These are phyloP conservation scores for Stigmatopora nigra DNA, from an alignment of 2,113 vertebrate genomes.

Conservation along the genomic window DNA sequence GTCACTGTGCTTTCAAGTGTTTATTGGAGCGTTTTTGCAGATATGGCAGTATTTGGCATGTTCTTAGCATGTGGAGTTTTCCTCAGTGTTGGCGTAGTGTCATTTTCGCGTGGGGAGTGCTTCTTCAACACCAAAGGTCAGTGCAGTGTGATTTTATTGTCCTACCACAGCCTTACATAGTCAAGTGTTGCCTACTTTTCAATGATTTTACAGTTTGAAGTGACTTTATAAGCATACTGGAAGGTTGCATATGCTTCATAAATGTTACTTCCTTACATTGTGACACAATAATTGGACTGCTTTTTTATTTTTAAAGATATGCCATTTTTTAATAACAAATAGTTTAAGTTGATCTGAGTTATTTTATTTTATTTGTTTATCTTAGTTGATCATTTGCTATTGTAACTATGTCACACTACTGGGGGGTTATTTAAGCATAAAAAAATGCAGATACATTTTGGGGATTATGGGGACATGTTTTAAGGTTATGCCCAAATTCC, in stretches of 20 bases:
- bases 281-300: not conserved
- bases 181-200: not conserved
- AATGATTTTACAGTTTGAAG: not conserved
- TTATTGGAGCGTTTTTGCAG: slow-evolving; percentile 9
- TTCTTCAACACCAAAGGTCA: slow-evolving; percentile 72
- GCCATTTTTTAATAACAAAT: too few species aligned
- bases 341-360: too few species aligned
- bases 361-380: too few species aligned
- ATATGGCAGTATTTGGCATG: slow-evolving; percentile 32
- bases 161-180: not conserved
- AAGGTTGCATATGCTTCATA: not conserved
- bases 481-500: too few species aligned
- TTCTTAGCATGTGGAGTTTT: slow-evolving; percentile 46
- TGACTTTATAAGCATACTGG: not conserved
- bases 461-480: too few species aligned
- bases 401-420: too few species aligned
- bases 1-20: not conserved
- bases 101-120: slow-evolving; percentile 63
- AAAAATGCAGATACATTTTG: too few species aligned
- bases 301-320: too few species aligned
- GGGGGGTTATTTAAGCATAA: too few species aligned
- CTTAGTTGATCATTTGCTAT: too few species aligned
- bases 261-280: not conserved
- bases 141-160: not conserved
- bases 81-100: slow-evolving; percentile 44